phyloP scores from a whole-genome alignment of 2,113 vertebrate species.

The Hylia prasina region DNA sequence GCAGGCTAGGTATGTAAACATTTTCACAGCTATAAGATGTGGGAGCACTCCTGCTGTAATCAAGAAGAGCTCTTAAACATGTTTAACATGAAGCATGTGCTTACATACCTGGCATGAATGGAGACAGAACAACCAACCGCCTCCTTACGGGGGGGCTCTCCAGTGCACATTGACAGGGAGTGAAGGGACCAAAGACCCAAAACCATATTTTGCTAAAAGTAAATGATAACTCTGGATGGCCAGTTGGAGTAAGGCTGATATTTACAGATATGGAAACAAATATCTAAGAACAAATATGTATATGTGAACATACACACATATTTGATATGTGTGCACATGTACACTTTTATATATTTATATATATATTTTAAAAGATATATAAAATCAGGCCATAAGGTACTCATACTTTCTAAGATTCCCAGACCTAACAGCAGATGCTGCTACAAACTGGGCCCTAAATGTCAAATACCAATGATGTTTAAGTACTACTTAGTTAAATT shows the following conservation, averaged over 20 bases:
- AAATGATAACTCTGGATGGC: background rate
- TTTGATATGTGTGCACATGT: background rate
- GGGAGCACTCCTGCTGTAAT: slow-evolving; percentile 3
- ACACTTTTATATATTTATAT: background rate
- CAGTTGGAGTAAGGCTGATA: background rate
- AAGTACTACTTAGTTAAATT: slow-evolving; percentile 23
- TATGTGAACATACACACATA: background rate
- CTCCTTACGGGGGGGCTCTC: background rate
- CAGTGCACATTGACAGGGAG: fast-evolving
- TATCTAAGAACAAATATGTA: background rate
- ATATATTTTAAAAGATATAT: background rate
- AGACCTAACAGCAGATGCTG: background rate
- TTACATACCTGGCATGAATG: slow-evolving; percentile 46
- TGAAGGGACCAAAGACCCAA: fast-evolving
- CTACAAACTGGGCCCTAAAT: slow-evolving; percentile 5
- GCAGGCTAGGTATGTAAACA: slow-evolving; percentile 52
- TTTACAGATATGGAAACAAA: background rate
- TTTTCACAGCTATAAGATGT: slow-evolving; percentile 20
- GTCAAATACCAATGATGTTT: background rate
- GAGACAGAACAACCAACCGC: background rate
- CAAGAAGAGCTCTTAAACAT: slow-evolving; percentile 35
- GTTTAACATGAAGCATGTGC: background rate
- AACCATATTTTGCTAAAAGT: fast-evolving
- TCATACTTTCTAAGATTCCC: background rate
- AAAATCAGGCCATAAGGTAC: background rate